These are phyloP conservation scores for Cyclargus thomasi DNA, from an alignment of 1,140 invertebrate species.

Conservation along the genomic window DNA sequence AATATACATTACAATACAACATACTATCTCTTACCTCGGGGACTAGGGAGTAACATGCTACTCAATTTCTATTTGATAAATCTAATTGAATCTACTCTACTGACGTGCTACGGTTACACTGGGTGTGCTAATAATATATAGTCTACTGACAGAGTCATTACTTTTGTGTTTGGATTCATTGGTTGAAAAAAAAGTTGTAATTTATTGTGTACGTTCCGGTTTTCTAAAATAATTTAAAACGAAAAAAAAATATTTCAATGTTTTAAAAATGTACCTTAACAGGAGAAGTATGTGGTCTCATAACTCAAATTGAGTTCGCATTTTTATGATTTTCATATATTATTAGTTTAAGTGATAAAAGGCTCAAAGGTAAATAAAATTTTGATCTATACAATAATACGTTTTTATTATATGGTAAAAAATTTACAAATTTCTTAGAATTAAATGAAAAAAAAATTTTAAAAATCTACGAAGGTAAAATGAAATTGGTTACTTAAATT, in stretches of 20 bases:
- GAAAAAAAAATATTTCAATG: too few relatives aligned
- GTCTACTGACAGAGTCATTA: neutral
- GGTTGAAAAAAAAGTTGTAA: neutral
- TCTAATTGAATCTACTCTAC: neutral
- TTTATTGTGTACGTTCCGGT: too few relatives aligned
- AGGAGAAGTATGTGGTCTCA: too few relatives aligned
- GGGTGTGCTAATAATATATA: neutral
- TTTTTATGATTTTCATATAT: neutral
- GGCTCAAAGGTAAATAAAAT: constrained; percentile 1
- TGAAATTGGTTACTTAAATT: neutral
- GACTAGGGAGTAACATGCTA: neutral
- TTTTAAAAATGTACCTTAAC: too few relatives aligned
- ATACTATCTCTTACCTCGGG: neutral
- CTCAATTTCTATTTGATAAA: neutral
- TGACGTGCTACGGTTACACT: neutral
- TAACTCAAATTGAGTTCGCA: too few relatives aligned
- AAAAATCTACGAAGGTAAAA: neutral
- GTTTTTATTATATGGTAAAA: constrained; percentile 65
- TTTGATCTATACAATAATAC: constrained; percentile 36
- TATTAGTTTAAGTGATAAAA: neutral
- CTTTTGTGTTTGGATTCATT: too few relatives aligned
- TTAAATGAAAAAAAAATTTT: constrained; percentile 27
- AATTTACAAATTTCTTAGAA: constrained; percentile 64
- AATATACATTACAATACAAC: neutral
- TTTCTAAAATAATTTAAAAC: too few relatives aligned